Evolutionary conservation across 2,888 invertebrate genomes (phyloP).

Genomic region (Cyclophora punctaria): DNA sequence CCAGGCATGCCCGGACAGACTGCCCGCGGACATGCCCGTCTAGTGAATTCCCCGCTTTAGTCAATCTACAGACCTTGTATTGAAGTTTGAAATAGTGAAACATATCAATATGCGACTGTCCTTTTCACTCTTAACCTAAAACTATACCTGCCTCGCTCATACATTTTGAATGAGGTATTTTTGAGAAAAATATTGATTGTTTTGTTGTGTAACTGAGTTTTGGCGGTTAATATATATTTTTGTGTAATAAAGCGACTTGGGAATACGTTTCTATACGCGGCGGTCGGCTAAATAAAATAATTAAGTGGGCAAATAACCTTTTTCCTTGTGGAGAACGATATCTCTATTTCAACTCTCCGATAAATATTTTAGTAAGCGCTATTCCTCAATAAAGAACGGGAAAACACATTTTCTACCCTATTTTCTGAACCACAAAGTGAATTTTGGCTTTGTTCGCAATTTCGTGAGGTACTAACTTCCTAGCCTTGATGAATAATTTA

Average conservation of each 20-base stretch:
- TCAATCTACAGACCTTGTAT: too few species aligned
- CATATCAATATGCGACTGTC: too few species aligned
- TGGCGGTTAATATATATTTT: constrained; percentile 4
- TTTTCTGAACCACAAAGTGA: constrained; percentile 14
- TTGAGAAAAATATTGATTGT: too few species aligned
- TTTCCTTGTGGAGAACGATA: constrained; percentile 30
- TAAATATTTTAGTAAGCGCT: constrained; percentile 54
- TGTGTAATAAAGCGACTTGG: constrained; percentile 3
- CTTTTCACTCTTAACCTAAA: too few species aligned
- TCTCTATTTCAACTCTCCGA: constrained; percentile 44
- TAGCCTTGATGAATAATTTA: constrained; percentile 52
- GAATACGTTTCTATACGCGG: constrained; percentile 1
- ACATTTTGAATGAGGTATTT: too few species aligned
- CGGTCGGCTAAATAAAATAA: constrained; percentile 21
- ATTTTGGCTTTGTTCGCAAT: constrained; percentile 28
- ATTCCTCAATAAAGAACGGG: constrained; percentile 30
- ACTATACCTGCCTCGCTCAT: too few species aligned
- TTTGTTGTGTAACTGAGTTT: too few species aligned
- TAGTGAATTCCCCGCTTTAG: too few species aligned
- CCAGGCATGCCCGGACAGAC: too few species aligned
- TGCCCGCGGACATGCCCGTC: too few species aligned
- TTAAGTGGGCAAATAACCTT: constrained; percentile 24
- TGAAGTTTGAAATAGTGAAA: too few species aligned
- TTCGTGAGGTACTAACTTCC: constrained; percentile 56
- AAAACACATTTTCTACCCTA: constrained; percentile 30